phyloP scores from a whole-genome alignment of 2,113 vertebrate genomes.

The Microcebus tavaratra region DNA sequence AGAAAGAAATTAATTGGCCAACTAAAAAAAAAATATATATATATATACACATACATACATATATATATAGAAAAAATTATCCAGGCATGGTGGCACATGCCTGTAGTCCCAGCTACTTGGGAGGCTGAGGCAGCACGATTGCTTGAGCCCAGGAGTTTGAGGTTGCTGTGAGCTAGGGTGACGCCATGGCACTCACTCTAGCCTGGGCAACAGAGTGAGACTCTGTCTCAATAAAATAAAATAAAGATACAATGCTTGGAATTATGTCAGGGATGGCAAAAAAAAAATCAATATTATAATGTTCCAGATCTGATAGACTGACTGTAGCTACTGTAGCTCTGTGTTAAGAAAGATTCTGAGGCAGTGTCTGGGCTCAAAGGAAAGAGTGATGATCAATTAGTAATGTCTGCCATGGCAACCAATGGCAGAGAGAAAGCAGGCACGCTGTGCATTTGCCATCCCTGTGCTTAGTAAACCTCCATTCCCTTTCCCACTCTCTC shows the following conservation, averaged over 20 bases:
- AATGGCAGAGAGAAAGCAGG: background rate
- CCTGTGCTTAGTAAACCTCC: background rate
- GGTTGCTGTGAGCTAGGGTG: too few species aligned
- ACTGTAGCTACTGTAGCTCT: background rate
- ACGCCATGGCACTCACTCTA: too few species aligned
- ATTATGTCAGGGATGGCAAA: background rate
- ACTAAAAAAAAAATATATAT: too few species aligned
- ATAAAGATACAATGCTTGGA: background rate
- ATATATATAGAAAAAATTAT: too few species aligned
- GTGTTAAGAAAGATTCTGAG: slow-evolving; percentile 22
- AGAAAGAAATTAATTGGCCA: too few species aligned
- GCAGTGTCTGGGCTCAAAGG: background rate
- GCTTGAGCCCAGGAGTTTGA: too few species aligned
- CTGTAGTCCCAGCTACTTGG: too few species aligned
- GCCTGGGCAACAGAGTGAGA: too few species aligned
- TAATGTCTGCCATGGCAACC: background rate
- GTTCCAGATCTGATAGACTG: background rate
- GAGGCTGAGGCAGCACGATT: too few species aligned
- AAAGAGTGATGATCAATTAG: background rate
- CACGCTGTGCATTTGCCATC: background rate
- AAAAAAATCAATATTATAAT: background rate
- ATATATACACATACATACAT: too few species aligned
- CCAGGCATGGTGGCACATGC: too few species aligned
- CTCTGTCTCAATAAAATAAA: too few species aligned
- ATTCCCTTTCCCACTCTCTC: background rate